These are phyloP conservation scores for Camponotus vicinus DNA, from an alignment of 1,140 invertebrate species.

Conservation along the genomic window DNA sequence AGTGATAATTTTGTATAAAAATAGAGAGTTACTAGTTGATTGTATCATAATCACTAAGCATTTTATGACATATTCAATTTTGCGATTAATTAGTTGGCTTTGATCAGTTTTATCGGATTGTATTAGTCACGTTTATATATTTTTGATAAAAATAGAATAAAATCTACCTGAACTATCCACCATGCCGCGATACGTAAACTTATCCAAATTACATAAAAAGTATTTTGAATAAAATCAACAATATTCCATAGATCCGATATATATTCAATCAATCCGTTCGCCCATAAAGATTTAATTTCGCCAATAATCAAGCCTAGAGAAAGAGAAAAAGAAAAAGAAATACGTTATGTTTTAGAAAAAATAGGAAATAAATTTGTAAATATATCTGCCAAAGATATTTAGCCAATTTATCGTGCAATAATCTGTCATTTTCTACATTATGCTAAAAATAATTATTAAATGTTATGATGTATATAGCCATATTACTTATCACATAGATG, in stretches of 20 bases:
- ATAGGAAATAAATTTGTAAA: not conserved
- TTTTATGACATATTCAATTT: no score
- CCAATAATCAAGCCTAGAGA: slow-evolving; percentile 94
- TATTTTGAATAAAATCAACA: slow-evolving; percentile 97
- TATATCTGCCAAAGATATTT: not conserved
- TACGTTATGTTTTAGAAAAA: not conserved
- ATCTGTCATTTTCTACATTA: not conserved
- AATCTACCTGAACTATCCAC: slow-evolving; percentile 91
- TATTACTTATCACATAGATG: slow-evolving; percentile 93
- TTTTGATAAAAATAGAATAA: not conserved
- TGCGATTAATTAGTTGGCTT: not conserved
- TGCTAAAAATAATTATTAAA: slow-evolving; percentile 23
- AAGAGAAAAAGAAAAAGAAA: slow-evolving; percentile 38
- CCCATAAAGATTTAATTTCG: slow-evolving; percentile 95
- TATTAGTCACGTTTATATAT: not conserved
- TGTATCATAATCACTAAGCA: no score
- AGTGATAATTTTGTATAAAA: no score
- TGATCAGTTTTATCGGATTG: not conserved
- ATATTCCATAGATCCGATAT: slow-evolving; percentile 98
- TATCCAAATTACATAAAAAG: slow-evolving; percentile 97
- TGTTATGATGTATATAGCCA: slow-evolving; percentile 5
- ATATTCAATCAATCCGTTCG: slow-evolving; percentile 95
- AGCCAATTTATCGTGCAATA: not conserved
- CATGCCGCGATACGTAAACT: slow-evolving; percentile 91
- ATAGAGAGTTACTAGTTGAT: no score